Percentiles rank a stretch among this genome's conserved stretches.
phyloP scores from a whole-genome alignment of 2,797 vertebrate species.

The Phrynocephalus vlangalii region DNA sequence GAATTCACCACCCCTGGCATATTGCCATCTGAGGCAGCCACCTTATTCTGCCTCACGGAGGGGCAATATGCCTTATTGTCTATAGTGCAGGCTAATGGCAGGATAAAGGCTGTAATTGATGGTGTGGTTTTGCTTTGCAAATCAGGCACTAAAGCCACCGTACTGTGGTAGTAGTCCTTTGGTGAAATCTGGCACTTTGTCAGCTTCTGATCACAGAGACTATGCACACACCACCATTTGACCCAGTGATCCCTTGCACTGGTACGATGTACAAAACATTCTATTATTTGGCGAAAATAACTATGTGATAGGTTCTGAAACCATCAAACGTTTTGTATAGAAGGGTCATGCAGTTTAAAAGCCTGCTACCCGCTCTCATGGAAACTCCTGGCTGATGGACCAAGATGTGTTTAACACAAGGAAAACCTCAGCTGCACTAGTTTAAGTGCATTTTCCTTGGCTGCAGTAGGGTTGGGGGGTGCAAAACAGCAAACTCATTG shows the following conservation, averaged over 20 bases:
- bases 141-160: slow-evolving; percentile 25
- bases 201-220: slow-evolving; percentile 49
- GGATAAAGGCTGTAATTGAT: slow-evolving; percentile 37
- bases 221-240: slow-evolving; percentile 21
- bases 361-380: not conserved
- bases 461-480: not conserved
- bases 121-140: slow-evolving; percentile 11
- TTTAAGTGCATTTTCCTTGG: not conserved
- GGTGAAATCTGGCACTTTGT: slow-evolving; percentile 31
- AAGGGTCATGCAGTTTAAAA: slow-evolving; percentile 23
- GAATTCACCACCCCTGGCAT: not conserved
- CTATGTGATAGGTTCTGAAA: slow-evolving; percentile 29
- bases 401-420: not conserved
- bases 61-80: slow-evolving; percentile 5
- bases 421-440: not conserved
- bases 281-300: not conserved
- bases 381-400: slow-evolving; percentile 30
- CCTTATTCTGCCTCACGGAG: no score
- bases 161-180: not conserved
- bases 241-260: slow-evolving; percentile 33
- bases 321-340: slow-evolving; percentile 45
- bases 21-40: not conserved
- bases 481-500: slow-evolving; percentile 3
- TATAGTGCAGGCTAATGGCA: not conserved
- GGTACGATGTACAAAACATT: slow-evolving; percentile 24